Conservation (phyloP, 2,888 invertebrate species). For the Melipona beecheii region DNA sequence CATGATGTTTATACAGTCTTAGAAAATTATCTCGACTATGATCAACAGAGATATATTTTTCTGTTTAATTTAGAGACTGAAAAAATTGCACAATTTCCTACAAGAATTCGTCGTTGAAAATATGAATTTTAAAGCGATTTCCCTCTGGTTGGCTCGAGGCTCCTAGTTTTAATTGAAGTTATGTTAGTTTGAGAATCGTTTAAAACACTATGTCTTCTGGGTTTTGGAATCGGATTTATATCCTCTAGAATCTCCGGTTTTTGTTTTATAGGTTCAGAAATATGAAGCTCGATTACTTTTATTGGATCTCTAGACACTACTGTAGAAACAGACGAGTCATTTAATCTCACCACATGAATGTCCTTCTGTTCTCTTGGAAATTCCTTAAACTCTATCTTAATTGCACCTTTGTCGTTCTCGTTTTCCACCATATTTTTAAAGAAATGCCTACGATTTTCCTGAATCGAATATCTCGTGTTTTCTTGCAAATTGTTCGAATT, state of each 20-base stretch:
- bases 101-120: neutral
- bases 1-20: constrained; percentile 49
- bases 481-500: constrained; percentile 33
- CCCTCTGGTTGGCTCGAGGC: constrained; percentile 55
- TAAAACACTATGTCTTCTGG: constrained; percentile 84
- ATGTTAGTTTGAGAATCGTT: constrained; percentile 32
- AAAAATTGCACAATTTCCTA: constrained; percentile 38
- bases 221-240: constrained; percentile 86
- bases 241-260: constrained; percentile 75
- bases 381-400: constrained; percentile 77
- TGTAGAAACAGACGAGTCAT: constrained; percentile 70
- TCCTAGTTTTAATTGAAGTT: constrained; percentile 20
- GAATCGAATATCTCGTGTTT: constrained; percentile 70
- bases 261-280: constrained; percentile 85
- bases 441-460: constrained; percentile 76
- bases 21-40: constrained; percentile 22
- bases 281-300: constrained; percentile 85
- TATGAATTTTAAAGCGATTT: constrained; percentile 62
- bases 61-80: constrained; percentile 42
- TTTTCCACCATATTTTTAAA: constrained; percentile 75
- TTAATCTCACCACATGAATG: constrained; percentile 77
- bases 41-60: constrained; percentile 3
- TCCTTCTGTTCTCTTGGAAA: constrained; percentile 78
- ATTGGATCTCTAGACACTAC: constrained; percentile 74
- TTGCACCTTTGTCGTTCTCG: constrained; percentile 57